phyloP scores from a whole-genome alignment of 2,888 invertebrate genomes.

The Yponomeuta sedellus region DNA sequence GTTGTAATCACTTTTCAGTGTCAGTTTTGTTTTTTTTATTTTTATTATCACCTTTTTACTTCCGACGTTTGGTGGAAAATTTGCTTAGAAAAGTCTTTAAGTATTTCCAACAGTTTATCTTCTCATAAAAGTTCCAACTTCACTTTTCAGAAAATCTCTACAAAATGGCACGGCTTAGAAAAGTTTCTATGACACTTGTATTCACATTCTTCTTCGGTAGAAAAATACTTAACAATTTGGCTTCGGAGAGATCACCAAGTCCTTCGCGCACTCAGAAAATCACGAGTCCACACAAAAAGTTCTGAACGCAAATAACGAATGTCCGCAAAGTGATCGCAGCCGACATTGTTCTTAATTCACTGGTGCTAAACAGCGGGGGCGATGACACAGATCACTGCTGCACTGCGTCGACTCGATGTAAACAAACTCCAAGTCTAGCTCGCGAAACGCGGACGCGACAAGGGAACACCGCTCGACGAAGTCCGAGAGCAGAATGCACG shows the following conservation, averaged over 20 bases:
- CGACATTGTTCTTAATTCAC: constrained; percentile 59
- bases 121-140: constrained; percentile 4
- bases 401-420: constrained; percentile 53
- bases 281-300: constrained; percentile 62
- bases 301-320: constrained; percentile 39
- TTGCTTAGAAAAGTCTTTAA: background rate
- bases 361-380: constrained; percentile 55
- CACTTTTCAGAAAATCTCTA: constrained; percentile 8
- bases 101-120: background rate
- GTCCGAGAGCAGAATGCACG: constrained; percentile 62
- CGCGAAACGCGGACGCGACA: constrained; percentile 27
- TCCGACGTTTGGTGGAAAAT: constrained; percentile 3
- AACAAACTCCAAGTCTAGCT: constrained; percentile 56
- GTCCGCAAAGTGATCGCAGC: constrained; percentile 34
- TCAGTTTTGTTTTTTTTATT: background rate
- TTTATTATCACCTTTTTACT: background rate
- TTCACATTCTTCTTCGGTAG: constrained; percentile 16
- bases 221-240: constrained; percentile 33
- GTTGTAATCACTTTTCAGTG: background rate
- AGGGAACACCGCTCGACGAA: constrained; percentile 54
- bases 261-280: constrained; percentile 42
- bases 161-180: constrained; percentile 10
- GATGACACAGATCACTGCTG: constrained; percentile 69
- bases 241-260: constrained; percentile 43
- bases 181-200: constrained; percentile 3